Evolutionary conservation across 1,140 invertebrate genomes (phyloP), one percentile per base, ranked within the genome.

Genomic region (Drosophila repleta): DNA sequence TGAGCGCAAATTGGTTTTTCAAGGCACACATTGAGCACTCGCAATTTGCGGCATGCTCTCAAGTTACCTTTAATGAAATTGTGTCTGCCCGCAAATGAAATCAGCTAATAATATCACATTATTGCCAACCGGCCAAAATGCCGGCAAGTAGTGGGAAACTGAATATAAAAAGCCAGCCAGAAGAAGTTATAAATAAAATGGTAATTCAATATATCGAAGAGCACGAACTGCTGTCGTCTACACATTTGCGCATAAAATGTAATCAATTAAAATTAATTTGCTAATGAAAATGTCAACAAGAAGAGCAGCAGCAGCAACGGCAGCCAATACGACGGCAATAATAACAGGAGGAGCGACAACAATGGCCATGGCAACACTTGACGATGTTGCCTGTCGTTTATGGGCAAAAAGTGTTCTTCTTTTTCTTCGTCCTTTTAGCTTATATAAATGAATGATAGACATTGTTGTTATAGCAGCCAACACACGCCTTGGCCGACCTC

Each of bases 231-330:
- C 37, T 39, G 60, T 37, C 58, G 66, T 78, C 72, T 80, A 57
- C 76, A 74, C 72, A 71, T 75, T 80, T 72, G 64, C 63, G 77
- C 78, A 81, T 80, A 81, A 79, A 81, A 81, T 81, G 78, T 81
- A 81, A 81, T 81, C 78, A 81, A 81, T 81, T 81, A 81, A 81
- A 81, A 81, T 81, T 81, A 81, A 81, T 81, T 81, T 81, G 78
- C 78, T 81, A 81, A 81, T 81, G 78, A 81, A 81, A 81, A 81
- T 74, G 78, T 81, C 78, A 81, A 81, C 78, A 76, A 81, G 73
- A 39, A 71, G 58, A 35, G 3, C 52, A 52, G 21, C 71, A 70
- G 32, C 49, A 72, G 11, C 15, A 52, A 35, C 15, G 11, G 10
- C 32, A 35, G 11, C 29, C 29, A 32, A 32, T 32, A 51, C 15